phyloP scores from a whole-genome alignment of 2,888 invertebrate genomes.

The Aphelenchoides bicaudatus region DNA sequence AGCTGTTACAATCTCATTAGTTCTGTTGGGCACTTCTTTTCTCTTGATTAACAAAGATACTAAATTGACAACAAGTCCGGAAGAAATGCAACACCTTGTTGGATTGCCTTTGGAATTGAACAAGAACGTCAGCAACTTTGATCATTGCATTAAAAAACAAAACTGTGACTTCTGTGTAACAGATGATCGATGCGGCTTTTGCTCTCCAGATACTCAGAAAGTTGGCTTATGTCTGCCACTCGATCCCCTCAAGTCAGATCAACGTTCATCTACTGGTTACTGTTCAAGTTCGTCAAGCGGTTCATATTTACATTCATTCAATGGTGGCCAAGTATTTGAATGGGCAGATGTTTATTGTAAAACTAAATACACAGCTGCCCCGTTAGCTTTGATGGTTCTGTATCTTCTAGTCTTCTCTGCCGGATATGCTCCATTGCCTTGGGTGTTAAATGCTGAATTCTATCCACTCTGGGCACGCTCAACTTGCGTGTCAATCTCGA shows the following conservation, averaged over 20 bases:
- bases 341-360: constrained; percentile 34
- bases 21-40: constrained; percentile 48
- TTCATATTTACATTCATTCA: no score
- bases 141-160: constrained; percentile 20
- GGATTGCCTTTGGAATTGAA: background rate
- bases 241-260: constrained; percentile 22
- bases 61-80: constrained; percentile 4
- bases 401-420: constrained; percentile 36
- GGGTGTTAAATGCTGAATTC: constrained; percentile 67
- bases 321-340: constrained; percentile 22
- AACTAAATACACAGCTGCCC: constrained; percentile 60
- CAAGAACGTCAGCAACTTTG: constrained; percentile 12
- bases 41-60: constrained; percentile 38
- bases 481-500: constrained; percentile 61
- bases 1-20: constrained; percentile 40
- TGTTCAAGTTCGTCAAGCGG: constrained; percentile 39
- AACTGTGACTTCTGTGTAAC: constrained; percentile 64
- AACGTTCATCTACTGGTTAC: constrained; percentile 20
- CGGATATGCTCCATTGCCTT: constrained; percentile 66
- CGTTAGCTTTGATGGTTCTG: constrained; percentile 54
- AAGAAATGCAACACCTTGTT: constrained; percentile 15
- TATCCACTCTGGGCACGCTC: constrained; percentile 65
- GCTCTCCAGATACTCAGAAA: constrained; percentile 24
- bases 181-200: constrained; percentile 62
- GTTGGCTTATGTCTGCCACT: constrained; percentile 40